Evolutionary conservation across 2,888 invertebrate species (phyloP).

Genomic region (Acanthoscelides obtectus): DNA sequence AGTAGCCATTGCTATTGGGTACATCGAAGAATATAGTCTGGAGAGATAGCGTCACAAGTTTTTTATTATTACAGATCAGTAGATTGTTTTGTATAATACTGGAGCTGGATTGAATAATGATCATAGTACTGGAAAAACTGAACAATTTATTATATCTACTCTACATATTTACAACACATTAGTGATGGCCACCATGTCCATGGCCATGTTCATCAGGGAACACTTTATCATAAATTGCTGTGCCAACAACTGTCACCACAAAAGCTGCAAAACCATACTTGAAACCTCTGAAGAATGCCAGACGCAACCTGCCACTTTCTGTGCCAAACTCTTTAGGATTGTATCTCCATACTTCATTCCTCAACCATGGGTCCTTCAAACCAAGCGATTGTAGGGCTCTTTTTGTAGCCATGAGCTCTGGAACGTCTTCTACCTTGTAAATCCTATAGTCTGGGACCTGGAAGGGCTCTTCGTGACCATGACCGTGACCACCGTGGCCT

Average conservation of each 20-base stretch:
- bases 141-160: not conserved
- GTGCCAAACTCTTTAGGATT: slow-evolving; percentile 58
- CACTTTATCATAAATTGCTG: slow-evolving; percentile 36
- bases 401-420: slow-evolving; percentile 60
- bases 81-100: too few relatives aligned
- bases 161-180: not conserved
- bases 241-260: slow-evolving; percentile 51
- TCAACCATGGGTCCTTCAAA: slow-evolving; percentile 81
- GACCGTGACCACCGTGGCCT: slow-evolving; percentile 47
- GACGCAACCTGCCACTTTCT: slow-evolving; percentile 44
- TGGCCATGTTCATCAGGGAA: slow-evolving; percentile 45
- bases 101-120: too few relatives aligned
- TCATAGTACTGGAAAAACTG: not conserved
- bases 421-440: slow-evolving; percentile 69
- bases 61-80: too few relatives aligned
- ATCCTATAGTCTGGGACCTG: slow-evolving; percentile 66
- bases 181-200: slow-evolving; percentile 40
- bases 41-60: too few relatives aligned
- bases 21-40: too few relatives aligned
- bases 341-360: slow-evolving; percentile 84
- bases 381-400: slow-evolving; percentile 65
- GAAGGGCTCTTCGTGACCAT: slow-evolving; percentile 55
- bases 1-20: too few relatives aligned
- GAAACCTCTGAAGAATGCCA: slow-evolving; percentile 61
- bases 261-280: slow-evolving; percentile 59